phyloP scores from a whole-genome alignment of 2,888 invertebrate genomes.

The Polylopha cassiicola region DNA sequence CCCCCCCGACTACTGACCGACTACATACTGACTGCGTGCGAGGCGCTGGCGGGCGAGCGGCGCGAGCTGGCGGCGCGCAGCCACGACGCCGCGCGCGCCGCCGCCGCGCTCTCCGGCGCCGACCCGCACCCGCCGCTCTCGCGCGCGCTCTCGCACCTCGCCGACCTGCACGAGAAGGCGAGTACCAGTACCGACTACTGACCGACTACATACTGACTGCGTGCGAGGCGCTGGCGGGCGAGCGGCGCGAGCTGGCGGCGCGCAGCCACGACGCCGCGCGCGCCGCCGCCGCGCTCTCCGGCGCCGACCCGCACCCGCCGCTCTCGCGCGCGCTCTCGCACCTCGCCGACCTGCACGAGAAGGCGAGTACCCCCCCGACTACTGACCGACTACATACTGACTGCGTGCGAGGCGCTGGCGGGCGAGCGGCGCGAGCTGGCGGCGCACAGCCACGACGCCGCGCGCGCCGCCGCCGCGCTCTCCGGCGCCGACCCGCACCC shows the following conservation, averaged over 20 bases:
- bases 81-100: too few species aligned
- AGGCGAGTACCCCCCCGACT: too few species aligned
- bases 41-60: too few species aligned
- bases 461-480: constrained; percentile 89
- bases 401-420: constrained; percentile 91
- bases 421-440: constrained; percentile 90
- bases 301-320: constrained; percentile 94
- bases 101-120: constrained; percentile 89
- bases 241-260: constrained; percentile 88
- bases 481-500: constrained; percentile 96
- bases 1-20: too few species aligned
- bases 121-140: constrained; percentile 95
- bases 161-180: constrained; percentile 89
- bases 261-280: constrained; percentile 91
- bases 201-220: constrained; percentile 84
- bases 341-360: constrained; percentile 85
- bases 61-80: too few species aligned
- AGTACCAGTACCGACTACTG: too few species aligned
- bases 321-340: constrained; percentile 90
- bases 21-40: too few species aligned
- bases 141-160: constrained; percentile 90
- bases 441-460: constrained; percentile 86
- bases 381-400: constrained; percentile 10
- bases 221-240: constrained; percentile 90
- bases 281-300: constrained; percentile 89